Base-by-base conservation (phyloP, 2,113 vertebrate genomes). In the Puma concolor region DNA sequence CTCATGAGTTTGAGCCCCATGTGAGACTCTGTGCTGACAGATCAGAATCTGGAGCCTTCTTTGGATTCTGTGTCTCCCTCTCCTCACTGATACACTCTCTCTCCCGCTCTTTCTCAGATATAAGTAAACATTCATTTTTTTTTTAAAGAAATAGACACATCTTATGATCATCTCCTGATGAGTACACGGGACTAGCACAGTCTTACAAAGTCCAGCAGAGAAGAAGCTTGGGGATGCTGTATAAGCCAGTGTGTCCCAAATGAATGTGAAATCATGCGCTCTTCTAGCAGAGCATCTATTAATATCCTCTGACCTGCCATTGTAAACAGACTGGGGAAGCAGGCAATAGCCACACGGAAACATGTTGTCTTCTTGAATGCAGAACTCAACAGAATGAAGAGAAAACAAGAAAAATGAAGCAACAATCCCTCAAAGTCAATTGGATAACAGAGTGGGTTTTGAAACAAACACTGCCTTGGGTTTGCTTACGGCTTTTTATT, bases 351-450 rank as follows among this genome's bases (percentile, higher is more conserved):
- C 64, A 85, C 9, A 27, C 31, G 36, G 54, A 25, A 80, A 52
- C 0, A 5, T 31, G 38, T 14, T 16, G 27, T 71, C 41, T 85
- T 82, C 92, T 71, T 50, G 25, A 93, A 93, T 38, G 27, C 7
- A 64, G 81, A 91, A 84, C 27, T 84, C 85, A 95, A 84, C 27
- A 88, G 67, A 81, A 94, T 66, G 29, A 81, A 63, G 31, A 14
- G 14, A 76, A 91, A 79, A 57, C 23, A 95, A 82, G 82, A n/a
- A 80, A 84, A 88, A 84, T 9, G 14, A 67, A 95, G 77, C 31
- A 83, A 84, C 4, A 50, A 50, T 44, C 41, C 69, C 17, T 95
- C 79, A 87, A 80, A 76, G 14, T 93, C 85, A 97, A 91, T 41
- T 41, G 15, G 33, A 85, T 84, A 91, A 88, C 5, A 23, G 38